Conservation (phyloP, 2,797 vertebrate species). For the Falco cherrug region DNA sequence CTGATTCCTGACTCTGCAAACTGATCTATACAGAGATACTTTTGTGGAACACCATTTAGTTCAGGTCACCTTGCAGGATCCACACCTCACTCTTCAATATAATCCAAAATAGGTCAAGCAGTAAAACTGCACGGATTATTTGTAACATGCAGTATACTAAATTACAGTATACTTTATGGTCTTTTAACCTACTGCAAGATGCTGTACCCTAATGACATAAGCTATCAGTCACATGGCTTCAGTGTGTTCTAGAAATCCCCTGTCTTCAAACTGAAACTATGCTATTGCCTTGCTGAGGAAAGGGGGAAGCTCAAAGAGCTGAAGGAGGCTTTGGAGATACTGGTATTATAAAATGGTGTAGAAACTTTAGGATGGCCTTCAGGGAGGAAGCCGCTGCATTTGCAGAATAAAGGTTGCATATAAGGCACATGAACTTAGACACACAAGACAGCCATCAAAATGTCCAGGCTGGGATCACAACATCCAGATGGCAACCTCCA, state of each 20-base stretch:
- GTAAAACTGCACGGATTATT: not conserved
- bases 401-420: not conserved
- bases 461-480: not conserved
- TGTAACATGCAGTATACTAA: not conserved
- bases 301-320: not conserved
- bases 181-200: not conserved
- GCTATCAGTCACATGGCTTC: not conserved
- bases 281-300: not conserved
- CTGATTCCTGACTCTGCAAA: not conserved
- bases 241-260: not conserved
- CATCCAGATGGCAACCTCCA: not conserved
- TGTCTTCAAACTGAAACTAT: not conserved
- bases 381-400: not conserved
- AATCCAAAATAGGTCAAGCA: not conserved
- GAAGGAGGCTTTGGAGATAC: not conserved
- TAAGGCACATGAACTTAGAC: not conserved
- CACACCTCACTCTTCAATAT: not conserved
- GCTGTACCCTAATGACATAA: not conserved
- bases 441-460: not conserved
- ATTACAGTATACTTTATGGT: not conserved
- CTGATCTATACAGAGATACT: not conserved
- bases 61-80: not conserved
- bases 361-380: not conserved
- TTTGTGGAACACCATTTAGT: not conserved
- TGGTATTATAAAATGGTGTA: not conserved